phyloP scores from a whole-genome alignment of 2,888 invertebrate genomes.

The Busseola fusca region DNA sequence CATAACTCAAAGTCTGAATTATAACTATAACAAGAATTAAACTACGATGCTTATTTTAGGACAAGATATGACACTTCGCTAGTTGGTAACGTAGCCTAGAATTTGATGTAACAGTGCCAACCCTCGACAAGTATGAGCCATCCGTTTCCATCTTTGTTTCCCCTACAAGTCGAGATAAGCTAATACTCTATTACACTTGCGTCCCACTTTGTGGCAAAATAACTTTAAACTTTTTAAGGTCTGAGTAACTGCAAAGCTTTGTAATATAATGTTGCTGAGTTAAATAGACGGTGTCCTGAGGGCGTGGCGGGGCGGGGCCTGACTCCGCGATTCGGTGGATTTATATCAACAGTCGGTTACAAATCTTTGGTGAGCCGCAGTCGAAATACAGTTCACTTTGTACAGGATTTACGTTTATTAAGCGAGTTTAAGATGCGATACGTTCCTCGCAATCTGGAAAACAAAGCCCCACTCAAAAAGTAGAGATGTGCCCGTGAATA shows the following conservation, averaged over 20 bases:
- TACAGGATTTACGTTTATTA: constrained; percentile 82
- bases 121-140: constrained; percentile 21
- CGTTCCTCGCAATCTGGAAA: constrained; percentile 54
- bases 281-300: constrained; percentile 56
- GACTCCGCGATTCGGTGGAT: constrained; percentile 68
- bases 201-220: constrained; percentile 56
- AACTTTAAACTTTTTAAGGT: constrained; percentile 64
- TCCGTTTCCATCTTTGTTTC: constrained; percentile 38
- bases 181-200: constrained; percentile 55
- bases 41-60: not conserved
- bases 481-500: constrained; percentile 23
- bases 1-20: not conserved
- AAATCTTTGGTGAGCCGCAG: constrained; percentile 83
- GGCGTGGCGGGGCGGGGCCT: constrained; percentile 63
- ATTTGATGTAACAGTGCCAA: constrained; percentile 9
- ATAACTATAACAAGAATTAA: not conserved
- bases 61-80: not conserved
- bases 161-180: constrained; percentile 52
- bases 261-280: constrained; percentile 57
- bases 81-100: not conserved
- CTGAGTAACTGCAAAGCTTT: constrained; percentile 60
- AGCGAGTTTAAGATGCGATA: constrained; percentile 72
- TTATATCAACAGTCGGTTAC: constrained; percentile 74
- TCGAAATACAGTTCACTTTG: constrained; percentile 79
- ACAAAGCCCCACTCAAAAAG: constrained; percentile 41